Evolutionary conservation across 2,113 vertebrate genomes (phyloP).

Genomic region (Lamprologus sp.): DNA sequence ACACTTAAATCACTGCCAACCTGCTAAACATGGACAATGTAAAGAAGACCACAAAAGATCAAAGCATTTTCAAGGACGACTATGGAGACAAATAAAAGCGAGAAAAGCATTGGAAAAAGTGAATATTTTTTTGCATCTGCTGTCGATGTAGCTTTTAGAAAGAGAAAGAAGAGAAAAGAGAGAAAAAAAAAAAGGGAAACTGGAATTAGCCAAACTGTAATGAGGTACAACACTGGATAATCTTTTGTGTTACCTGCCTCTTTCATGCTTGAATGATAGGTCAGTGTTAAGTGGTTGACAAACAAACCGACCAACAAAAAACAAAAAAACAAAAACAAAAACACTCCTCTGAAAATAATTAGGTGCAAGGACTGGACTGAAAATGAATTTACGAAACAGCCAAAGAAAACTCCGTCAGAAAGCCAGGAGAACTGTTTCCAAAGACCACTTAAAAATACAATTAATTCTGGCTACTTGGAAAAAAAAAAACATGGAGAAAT

Average conservation of each 20-base stretch:
- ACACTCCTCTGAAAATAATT: background rate
- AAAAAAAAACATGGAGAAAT: background rate
- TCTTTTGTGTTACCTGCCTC: background rate
- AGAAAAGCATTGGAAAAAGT: background rate
- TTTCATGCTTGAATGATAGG: background rate
- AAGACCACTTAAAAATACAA: background rate
- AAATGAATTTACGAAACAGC: background rate
- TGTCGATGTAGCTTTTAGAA: background rate
- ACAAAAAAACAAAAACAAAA: background rate
- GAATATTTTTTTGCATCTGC: background rate
- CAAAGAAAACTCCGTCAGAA: background rate
- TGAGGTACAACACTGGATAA: background rate
- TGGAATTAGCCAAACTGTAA: background rate
- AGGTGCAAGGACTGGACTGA: background rate
- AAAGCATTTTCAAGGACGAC: background rate
- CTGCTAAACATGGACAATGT: background rate
- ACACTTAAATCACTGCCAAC: background rate
- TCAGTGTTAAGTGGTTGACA: background rate
- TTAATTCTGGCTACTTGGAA: background rate
- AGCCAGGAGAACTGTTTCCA: background rate
- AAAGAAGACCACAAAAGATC: background rate
- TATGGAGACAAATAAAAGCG: background rate
- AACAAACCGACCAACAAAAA: background rate
- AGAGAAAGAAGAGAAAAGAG: background rate
- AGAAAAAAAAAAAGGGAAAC: accelerated